A percentile compares a stretch with the other conserved stretches of the same genome.
Conservation (phyloP, 2,113 vertebrate genomes). For the Paracanthobrama guichenoti region DNA sequence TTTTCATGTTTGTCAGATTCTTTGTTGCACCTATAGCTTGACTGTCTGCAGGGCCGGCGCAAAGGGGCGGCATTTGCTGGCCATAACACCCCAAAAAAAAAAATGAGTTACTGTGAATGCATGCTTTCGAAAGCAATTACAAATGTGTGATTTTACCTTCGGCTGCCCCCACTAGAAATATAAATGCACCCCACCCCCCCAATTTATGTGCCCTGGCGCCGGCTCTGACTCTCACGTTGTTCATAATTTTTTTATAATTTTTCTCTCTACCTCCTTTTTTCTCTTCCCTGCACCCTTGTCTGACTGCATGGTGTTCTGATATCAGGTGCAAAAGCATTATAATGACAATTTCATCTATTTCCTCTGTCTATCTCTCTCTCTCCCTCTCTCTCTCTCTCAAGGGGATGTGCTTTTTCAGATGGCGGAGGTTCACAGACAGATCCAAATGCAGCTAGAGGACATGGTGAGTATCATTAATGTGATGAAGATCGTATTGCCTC, state of each 20-base stretch:
- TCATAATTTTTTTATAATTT: slow-evolving; percentile 24
- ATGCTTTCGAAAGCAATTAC: too few relatives aligned
- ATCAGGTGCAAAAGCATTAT: slow-evolving; percentile 6
- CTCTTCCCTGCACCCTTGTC: slow-evolving; percentile 37
- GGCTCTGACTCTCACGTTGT: slow-evolving; percentile 48
- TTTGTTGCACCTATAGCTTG: slow-evolving; percentile 46
- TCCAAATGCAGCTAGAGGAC: slow-evolving; percentile 96
- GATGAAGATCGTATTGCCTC: slow-evolving; percentile 26
- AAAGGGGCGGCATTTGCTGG: too few relatives aligned
- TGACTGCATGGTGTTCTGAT: slow-evolving; percentile 32
- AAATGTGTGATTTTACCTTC: too few relatives aligned
- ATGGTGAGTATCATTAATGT: slow-evolving; percentile 83
- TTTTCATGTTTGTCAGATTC: slow-evolving; percentile 38
- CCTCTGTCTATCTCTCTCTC: slow-evolving; percentile 47
- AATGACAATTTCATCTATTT: slow-evolving; percentile 7
- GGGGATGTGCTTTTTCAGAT: slow-evolving; percentile 99
- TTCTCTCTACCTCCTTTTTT: slow-evolving; percentile 56
- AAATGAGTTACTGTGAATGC: too few relatives aligned
- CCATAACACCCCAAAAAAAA: too few relatives aligned
- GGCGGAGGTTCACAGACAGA: slow-evolving; percentile 97
- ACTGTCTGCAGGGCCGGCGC: not conserved
- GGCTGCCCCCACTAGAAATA: too few relatives aligned
- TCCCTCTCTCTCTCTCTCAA: slow-evolving; percentile 66
- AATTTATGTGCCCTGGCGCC: too few relatives aligned
- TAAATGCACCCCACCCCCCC: too few relatives aligned